Evolutionary conservation across 2,113 vertebrate genomes (phyloP).

Genomic region (rabbit (Oryctolagus cuniculus)): DNA sequence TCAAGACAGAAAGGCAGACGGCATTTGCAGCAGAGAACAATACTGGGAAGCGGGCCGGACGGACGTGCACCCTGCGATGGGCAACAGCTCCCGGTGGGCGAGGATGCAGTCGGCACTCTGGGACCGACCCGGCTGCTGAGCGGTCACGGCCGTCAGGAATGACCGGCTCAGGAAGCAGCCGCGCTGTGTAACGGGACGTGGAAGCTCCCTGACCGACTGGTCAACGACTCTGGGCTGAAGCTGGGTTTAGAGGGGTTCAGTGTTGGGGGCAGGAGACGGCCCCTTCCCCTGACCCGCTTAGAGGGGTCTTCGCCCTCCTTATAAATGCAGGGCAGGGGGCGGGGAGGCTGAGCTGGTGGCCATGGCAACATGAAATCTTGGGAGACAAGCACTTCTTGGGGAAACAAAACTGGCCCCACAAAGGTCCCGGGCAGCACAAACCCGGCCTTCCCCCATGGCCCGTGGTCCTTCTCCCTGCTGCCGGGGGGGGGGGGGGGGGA

Average conservation of each 20-base stretch:
- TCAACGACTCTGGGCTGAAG: not conserved
- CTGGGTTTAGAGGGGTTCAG: not conserved
- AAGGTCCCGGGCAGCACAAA: not conserved
- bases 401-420: not conserved
- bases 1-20: conserved; percentile 18
- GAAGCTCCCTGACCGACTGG: not conserved
- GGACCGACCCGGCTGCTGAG: not conserved
- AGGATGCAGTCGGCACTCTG: not conserved
- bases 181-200: not conserved
- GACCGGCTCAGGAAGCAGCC: not conserved
- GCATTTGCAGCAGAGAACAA: conserved; percentile 21
- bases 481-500: no score
- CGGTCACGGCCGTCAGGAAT: not conserved
- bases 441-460: not conserved
- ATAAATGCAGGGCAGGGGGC: not conserved
- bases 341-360: no score
- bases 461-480: not conserved
- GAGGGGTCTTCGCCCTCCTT: no score
- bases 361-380: not conserved
- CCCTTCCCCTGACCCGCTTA: accelerated
- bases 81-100: not conserved
- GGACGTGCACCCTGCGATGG: not conserved
- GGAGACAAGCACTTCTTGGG: not conserved
- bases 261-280: not conserved
- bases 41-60: conserved; percentile 51